These are phyloP conservation scores for Dermochelys coriacea DNA, from an alignment of 2,797 vertebrate species.

Conservation along the genomic window DNA sequence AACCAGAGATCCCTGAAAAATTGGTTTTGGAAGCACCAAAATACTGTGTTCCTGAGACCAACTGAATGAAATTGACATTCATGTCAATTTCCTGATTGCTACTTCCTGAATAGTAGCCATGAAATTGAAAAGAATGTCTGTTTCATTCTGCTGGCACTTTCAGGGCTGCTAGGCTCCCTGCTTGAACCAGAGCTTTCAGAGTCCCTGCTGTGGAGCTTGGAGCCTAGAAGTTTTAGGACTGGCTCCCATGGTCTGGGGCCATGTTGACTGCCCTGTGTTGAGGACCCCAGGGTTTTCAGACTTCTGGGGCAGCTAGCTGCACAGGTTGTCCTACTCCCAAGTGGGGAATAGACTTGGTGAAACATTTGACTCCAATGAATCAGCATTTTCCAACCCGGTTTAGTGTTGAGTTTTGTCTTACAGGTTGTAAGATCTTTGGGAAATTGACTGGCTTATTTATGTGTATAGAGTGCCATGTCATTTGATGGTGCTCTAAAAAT, in stretches of 20 bases:
- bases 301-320: neutral
- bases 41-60: neutral
- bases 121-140: neutral
- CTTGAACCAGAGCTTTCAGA: neutral
- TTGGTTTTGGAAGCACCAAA: neutral
- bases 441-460: neutral
- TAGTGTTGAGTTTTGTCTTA: neutral
- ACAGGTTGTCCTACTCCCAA: neutral
- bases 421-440: neutral
- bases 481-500: neutral
- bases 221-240: neutral
- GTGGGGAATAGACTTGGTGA: neutral
- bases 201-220: neutral
- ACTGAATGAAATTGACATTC: neutral
- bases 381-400: neutral
- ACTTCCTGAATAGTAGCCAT: neutral
- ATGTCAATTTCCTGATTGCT: neutral
- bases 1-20: neutral
- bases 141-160: neutral
- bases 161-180: neutral
- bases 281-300: neutral
- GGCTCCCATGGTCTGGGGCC: neutral
- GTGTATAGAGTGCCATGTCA: neutral
- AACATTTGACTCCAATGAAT: neutral
- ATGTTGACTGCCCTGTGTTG: neutral